Conservation (phyloP, 1,140 invertebrate genomes). For the Megathymus violae region DNA sequence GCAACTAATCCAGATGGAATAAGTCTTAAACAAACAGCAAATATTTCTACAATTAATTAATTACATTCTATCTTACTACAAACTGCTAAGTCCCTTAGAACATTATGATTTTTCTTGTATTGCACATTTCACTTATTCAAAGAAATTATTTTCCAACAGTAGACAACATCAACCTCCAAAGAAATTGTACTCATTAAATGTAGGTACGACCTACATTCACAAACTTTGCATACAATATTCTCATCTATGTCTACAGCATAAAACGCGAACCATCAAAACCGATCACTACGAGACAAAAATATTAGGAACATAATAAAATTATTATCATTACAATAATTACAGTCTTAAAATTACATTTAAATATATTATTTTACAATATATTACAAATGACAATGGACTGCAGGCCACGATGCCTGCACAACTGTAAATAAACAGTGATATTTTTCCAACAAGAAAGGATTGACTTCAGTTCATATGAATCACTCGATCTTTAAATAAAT, state of each 20-base stretch:
- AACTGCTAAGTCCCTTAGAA: constrained; percentile 59
- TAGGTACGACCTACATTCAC: constrained; percentile 20
- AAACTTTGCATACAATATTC: constrained; percentile 38
- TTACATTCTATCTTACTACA: constrained; percentile 68
- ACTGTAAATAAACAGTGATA: constrained; percentile 27
- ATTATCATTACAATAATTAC: constrained; percentile 73
- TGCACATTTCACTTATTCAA: constrained; percentile 74
- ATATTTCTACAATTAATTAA: constrained; percentile 64
- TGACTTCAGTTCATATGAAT: constrained; percentile 22
- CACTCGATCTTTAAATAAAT: constrained; percentile 17
- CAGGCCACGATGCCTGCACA: constrained; percentile 25
- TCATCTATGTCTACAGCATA: constrained; percentile 37
- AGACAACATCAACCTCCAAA: constrained; percentile 29
- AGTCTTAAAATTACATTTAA: constrained; percentile 71
- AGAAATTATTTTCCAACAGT: constrained; percentile 38
- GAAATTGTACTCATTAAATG: constrained; percentile 21
- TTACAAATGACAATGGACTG: constrained; percentile 57
- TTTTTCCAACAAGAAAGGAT: constrained; percentile 4
- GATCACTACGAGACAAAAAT: constrained; percentile 67
- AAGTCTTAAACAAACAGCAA: constrained; percentile 59
- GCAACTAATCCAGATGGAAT: constrained; percentile 47
- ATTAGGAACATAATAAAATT: constrained; percentile 78
- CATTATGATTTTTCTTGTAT: constrained; percentile 71
- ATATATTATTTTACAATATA: constrained; percentile 78
- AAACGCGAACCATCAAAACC: constrained; percentile 51